These are phyloP conservation scores for Prinia subflava DNA, from an alignment of 2,113 vertebrate species.

Conservation along the genomic window DNA sequence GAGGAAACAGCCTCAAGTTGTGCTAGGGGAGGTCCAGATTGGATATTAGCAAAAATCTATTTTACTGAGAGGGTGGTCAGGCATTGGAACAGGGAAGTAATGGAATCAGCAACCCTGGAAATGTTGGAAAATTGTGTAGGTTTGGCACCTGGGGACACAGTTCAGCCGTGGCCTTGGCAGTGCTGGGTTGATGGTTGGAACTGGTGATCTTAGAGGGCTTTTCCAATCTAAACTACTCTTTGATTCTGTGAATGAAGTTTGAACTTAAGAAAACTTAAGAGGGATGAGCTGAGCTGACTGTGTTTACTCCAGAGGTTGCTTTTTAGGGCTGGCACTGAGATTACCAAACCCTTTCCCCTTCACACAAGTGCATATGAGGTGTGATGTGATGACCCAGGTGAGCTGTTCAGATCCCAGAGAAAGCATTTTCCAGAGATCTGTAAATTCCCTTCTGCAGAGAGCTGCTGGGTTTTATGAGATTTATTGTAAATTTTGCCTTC, in stretches of 20 bases:
- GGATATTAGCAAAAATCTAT: not conserved
- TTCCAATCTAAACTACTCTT: not conserved
- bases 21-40: not conserved
- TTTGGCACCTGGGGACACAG: not conserved
- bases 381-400: not conserved
- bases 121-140: not conserved
- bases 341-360: not conserved
- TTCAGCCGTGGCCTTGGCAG: not conserved
- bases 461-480: not conserved
- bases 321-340: not conserved
- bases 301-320: not conserved
- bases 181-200: not conserved
- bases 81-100: not conserved
- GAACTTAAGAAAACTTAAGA: not conserved
- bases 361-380: rapidly evolving
- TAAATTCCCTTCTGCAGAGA: not conserved
- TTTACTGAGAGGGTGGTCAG: not conserved
- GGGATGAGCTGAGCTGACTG: not conserved
- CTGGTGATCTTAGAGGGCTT: not conserved
- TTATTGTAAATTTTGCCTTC: not conserved
- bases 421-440: not conserved
- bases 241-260: not conserved
- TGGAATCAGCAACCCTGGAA: not conserved
- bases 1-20: not conserved
- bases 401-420: not conserved